Evolutionary conservation across 1,140 invertebrate genomes (phyloP).

Genomic region (Bombus pascuorum): DNA sequence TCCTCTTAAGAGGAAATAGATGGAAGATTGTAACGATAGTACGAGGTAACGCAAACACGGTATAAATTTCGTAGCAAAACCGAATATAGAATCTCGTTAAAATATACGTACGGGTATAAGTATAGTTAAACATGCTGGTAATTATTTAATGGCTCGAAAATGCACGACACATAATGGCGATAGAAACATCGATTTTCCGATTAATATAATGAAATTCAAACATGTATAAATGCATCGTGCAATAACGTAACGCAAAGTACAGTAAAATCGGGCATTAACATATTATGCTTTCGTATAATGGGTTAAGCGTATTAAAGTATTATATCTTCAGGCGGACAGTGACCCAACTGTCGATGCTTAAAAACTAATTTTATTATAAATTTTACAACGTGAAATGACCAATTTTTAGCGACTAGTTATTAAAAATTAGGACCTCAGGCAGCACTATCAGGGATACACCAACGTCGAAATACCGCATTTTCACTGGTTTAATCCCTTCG

Average conservation of each 20-base stretch:
- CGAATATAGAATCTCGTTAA: background rate
- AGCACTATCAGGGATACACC: no score
- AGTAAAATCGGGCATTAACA: background rate
- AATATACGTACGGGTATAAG: background rate
- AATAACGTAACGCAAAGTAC: background rate
- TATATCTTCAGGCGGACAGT: background rate
- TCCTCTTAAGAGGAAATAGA: background rate
- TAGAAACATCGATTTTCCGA: constrained; percentile 12
- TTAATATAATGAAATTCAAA: constrained; percentile 27
- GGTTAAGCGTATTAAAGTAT: background rate
- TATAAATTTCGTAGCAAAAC: background rate
- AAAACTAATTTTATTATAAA: background rate
- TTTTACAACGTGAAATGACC: background rate
- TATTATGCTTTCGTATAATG: no score
- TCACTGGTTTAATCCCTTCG: background rate
- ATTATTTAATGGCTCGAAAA: constrained; percentile 19
- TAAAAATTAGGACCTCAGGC: no score
- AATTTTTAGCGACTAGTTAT: no score
- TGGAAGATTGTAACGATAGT: background rate
- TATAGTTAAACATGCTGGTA: background rate
- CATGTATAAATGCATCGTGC: background rate
- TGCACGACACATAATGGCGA: background rate
- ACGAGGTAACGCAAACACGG: background rate
- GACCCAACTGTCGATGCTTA: background rate
- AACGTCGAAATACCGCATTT: no score